Conservation (phyloP, 2,888 invertebrate species). For the Zhuqinia jingwanae region DNA sequence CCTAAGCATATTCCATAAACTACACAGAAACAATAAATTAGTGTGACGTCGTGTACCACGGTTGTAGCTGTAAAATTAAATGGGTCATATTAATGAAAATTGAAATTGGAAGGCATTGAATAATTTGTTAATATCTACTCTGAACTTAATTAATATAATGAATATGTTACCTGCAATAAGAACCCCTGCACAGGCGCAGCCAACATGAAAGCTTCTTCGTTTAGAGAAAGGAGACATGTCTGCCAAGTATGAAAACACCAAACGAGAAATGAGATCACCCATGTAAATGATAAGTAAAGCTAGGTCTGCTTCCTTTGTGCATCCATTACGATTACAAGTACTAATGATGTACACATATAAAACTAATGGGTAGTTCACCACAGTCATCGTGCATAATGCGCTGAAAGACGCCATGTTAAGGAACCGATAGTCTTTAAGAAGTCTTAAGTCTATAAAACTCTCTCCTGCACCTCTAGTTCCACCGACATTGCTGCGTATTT, state of each 20-base stretch:
- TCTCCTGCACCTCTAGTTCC: conserved; percentile 56
- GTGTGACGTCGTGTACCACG: conserved; percentile 56
- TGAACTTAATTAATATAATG: neutral
- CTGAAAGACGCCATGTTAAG: conserved; percentile 73
- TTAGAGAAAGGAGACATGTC: conserved; percentile 71
- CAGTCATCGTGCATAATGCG: conserved; percentile 66
- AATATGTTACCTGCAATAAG: conserved; percentile 69
- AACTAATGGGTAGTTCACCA: conserved; percentile 74
- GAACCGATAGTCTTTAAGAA: conserved; percentile 66
- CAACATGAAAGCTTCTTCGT: conserved; percentile 69
- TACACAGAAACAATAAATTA: conserved; percentile 72
- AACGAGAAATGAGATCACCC: conserved; percentile 74
- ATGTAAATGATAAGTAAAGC: conserved; percentile 71
- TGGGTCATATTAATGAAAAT: neutral
- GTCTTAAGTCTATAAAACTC: conserved; percentile 72
- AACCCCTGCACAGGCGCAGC: conserved; percentile 54
- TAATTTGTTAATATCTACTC: neutral
- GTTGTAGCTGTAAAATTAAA: conserved; percentile 59
- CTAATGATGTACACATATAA: conserved; percentile 68
- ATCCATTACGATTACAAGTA: conserved; percentile 1
- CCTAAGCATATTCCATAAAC: conserved; percentile 75
- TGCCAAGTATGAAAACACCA: conserved; percentile 74
- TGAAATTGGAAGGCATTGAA: neutral
- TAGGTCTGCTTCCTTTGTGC: conserved; percentile 54
- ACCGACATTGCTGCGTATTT: neutral